A percentile compares a stretch with the other conserved stretches of the same genome.
Conservation (phyloP, 2,797 vertebrate species). For the Vultur gryphus region DNA sequence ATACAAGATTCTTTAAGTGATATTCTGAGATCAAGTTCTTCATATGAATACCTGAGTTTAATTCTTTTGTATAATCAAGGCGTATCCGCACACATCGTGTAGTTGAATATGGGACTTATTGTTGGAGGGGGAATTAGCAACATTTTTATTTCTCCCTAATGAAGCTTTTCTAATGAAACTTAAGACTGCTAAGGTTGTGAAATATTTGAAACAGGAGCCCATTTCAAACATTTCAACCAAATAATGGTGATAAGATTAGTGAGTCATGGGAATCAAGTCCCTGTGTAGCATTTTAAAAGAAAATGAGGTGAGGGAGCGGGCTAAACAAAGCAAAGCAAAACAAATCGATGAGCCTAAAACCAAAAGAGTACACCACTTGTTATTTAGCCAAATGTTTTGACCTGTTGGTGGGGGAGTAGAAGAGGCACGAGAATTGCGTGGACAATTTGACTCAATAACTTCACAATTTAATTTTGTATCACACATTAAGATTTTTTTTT, state of each 20-base stretch:
- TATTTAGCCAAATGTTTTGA: background rate
- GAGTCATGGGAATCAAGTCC: slow-evolving; percentile 38
- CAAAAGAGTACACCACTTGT: background rate
- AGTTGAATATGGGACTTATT: background rate
- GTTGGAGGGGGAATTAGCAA: background rate
- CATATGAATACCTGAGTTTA: background rate
- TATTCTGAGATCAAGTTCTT: background rate
- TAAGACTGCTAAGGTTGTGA: slow-evolving; percentile 14
- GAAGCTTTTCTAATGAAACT: slow-evolving; percentile 48
- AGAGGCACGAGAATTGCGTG: background rate
- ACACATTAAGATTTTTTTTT: background rate
- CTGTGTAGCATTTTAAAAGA: slow-evolving; percentile 12
- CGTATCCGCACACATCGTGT: accelerated
- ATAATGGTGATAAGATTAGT: slow-evolving; percentile 48
- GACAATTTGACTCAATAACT: background rate
- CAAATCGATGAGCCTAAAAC: slow-evolving; percentile 29
- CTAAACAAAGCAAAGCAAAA: slow-evolving; percentile 43
- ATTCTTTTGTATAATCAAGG: background rate
- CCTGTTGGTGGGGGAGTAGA: background rate
- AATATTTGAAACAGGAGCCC: slow-evolving; percentile 26
- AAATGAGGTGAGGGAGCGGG: background rate
- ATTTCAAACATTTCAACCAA: slow-evolving; percentile 44
- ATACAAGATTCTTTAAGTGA: background rate
- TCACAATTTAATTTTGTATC: background rate
- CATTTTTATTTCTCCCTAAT: slow-evolving; percentile 66